Evolutionary conservation across 2,113 vertebrate genomes (phyloP), one percentile per base, ranked within the genome.

Genomic region (Glaucidium brasilianum): DNA sequence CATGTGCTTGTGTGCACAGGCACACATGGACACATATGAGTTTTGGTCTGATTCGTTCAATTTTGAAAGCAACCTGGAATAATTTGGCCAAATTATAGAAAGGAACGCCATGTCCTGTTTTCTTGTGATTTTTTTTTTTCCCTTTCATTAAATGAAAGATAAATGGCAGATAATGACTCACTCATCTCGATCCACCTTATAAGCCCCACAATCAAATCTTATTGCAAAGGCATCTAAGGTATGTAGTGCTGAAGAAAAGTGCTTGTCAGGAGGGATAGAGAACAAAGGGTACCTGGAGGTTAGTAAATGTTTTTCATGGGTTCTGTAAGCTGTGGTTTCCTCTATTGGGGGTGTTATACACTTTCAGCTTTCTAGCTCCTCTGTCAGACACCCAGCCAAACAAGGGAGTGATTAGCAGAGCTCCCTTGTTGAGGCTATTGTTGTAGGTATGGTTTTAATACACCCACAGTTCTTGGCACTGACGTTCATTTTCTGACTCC

Each of bases 401-500:
- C 93, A 81, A 96, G 62, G 87, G 37, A 96, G 95, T 78, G 97
- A 97, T 97, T 95, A 97, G 95, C 96, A 94, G 89, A 87, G 94
- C 89, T 96, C 96, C 96, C 96, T 85, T 25, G 86, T 94, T 11
- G 30, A 90, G 91, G 89, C 95, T 96, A 97, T 97, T 98, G 97
- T 98, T 97, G 89, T 92, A 97, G 96, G 98, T 87, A 97, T 98
- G 98, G 97, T 98, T 98, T 98, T 97, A 97, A 98, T 98, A 94
- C 97, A 97, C 94, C 94, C 94, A 90, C 95, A 90, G 94, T 64
- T 97, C 98, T 97, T 98, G 98, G 98, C 97, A 94, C 94, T 23
- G 52, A 7, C 8, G 30, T 88, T 94, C 89, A 39, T 84, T 91
- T 97, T 97, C 96, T 82, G 93, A 96, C 96, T 98, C 97, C 95